Base-by-base conservation (phyloP, 2,888 invertebrate genomes). In the Agriopis aurantiaria region DNA sequence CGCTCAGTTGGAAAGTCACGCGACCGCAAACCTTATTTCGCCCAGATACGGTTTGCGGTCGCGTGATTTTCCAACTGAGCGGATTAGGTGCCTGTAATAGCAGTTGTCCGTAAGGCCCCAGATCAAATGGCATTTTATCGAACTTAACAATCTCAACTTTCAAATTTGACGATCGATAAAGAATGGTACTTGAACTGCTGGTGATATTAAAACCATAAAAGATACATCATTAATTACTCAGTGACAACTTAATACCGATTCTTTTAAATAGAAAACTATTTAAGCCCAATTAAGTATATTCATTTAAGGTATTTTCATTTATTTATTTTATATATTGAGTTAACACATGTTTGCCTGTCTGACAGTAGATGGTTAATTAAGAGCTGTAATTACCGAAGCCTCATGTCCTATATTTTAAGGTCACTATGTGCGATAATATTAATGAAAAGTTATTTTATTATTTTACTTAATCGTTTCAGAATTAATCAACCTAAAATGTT, bases 401-500 rank as follows among this genome's bases (percentile, higher is more conserved):
- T 14, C 7, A 49, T 14, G 14, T 23, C 52, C 43, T 52, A 43
- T 43, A 45, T n/a, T 62, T 62, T 52, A 52, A 62, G 61, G 61
- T 62, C 51, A 61, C 14, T 40, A 52, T 51, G 51, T 61, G 52
- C 14, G 41, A 41, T 52, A 49, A 46, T 49, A 64, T 57, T 57
- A 57, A 57, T 41, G 23, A 33, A 57, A 65, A 65, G 43, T 51
- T 49, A 57, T 51, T 12, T 49, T n/a, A 12, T 43, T 52, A 41
- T 52, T 51, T 61, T 52, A 61, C 17, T 51, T 60, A 17, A 48
- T 45, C 43, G 52, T 52, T 62, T 43, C 23, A 52, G 8, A 41
- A 45, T 62, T 52, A 41, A 61, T 61, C 51, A 52, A 41, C 7
- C 14, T 45, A 41, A 49, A 61, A 61, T 61, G 51, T n/a, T n/a